phyloP scores from a whole-genome alignment of 2,113 vertebrate species.

The Elephas maximus region DNA sequence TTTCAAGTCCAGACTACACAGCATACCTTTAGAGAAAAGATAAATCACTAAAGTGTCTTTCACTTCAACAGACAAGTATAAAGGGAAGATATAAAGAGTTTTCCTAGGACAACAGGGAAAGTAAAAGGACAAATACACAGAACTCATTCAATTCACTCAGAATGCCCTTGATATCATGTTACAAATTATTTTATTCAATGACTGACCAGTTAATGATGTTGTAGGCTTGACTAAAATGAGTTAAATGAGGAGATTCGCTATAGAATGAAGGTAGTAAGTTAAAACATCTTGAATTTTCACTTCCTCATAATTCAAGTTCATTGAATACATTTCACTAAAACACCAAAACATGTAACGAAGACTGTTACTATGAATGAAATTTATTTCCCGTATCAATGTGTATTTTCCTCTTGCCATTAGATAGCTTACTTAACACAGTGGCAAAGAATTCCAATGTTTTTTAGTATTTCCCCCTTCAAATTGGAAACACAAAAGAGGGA shows the following conservation, averaged over 20 bases:
- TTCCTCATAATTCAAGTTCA: conserved; percentile 48
- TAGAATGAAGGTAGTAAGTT: conserved; percentile 35
- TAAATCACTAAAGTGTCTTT: conserved; percentile 63
- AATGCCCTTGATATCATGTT: conserved; percentile 54
- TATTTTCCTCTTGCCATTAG: conserved; percentile 15
- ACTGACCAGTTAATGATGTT: background rate
- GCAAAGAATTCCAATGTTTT: background rate
- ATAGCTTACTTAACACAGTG: conserved; percentile 26
- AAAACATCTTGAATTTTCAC: conserved; percentile 55
- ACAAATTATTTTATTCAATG: conserved; percentile 58
- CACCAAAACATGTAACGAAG: conserved; percentile 40
- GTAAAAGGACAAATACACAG: conserved; percentile 53
- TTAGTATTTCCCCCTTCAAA: background rate
- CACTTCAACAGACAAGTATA: conserved; percentile 18
- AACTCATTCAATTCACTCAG: conserved; percentile 37
- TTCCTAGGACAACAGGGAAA: conserved; percentile 57
- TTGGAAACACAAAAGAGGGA: conserved; percentile 46
- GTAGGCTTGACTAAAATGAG: conserved; percentile 29
- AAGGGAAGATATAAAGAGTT: conserved; percentile 49
- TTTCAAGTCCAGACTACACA: conserved; percentile 47
- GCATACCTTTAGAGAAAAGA: conserved; percentile 57
- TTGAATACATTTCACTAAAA: conserved; percentile 20
- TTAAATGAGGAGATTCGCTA: conserved; percentile 13
- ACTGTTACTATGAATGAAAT: conserved; percentile 11
- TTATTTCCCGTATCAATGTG: conserved; percentile 13